A percentile compares a stretch with the other conserved stretches of the same genome.
Conservation (phyloP, 2,113 vertebrate genomes). For the Nettapus auritus region DNA sequence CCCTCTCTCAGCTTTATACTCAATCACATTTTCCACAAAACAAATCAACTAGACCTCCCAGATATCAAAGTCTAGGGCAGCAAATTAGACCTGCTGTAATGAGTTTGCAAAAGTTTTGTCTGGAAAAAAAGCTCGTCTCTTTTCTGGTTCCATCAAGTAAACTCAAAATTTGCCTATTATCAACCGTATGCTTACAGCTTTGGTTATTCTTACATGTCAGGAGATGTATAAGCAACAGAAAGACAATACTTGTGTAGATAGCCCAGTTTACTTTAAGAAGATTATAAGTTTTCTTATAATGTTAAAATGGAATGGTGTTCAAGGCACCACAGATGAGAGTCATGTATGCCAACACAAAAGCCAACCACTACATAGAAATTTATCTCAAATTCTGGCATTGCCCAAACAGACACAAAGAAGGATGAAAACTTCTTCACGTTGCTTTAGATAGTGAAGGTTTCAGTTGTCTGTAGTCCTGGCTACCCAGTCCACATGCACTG, state of each 20-base stretch:
- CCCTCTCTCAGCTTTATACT: not conserved
- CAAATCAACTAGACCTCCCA: not conserved
- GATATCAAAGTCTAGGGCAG: not conserved
- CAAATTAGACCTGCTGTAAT: not conserved
- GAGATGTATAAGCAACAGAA: not conserved
- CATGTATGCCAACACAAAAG: not conserved
- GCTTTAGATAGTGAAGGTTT: not conserved
- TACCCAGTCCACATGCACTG: not conserved
- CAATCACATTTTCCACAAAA: not conserved
- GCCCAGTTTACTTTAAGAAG: not conserved
- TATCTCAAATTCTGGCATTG: not conserved
- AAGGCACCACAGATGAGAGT: not conserved
- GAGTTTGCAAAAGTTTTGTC: not conserved
- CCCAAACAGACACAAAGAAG: not conserved
- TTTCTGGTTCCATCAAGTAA: not conserved
- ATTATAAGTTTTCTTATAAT: not conserved
- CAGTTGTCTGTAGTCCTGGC: not conserved
- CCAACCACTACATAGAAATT: not conserved
- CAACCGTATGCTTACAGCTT: not conserved
- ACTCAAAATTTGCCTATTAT: not conserved
- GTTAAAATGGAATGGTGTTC: not conserved
- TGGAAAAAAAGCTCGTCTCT: not conserved
- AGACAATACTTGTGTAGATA: not conserved
- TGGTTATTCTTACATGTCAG: not conserved
- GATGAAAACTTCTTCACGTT: not conserved